Base-by-base conservation (phyloP, 2,888 invertebrate species). In the Apamea crenata region DNA sequence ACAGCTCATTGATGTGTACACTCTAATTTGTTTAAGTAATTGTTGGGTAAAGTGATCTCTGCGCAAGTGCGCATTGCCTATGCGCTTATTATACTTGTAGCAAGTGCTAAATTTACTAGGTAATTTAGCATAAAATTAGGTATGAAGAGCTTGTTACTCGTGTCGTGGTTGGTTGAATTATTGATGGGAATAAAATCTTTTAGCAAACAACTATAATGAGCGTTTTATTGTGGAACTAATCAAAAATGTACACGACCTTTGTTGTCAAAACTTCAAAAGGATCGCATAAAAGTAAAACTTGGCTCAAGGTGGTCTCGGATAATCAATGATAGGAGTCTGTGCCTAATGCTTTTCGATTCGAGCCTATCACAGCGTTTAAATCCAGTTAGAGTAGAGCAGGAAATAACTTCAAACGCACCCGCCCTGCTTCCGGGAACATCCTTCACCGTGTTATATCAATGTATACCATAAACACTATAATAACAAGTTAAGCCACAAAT, bases 401-500 rank as follows among this genome's bases (percentile, higher is more conserved):
- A 78, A 81, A 77, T 53, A 53, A 80, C 73, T 80, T 82, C 80
- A 79, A 80, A 69, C 7, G 29, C n/a, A 14, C n/a, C 80, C 84
- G 63, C 44, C n/a, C 3, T 10, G 81, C 81, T 84, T 79, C 84
- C 83, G 74, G 74, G 50, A n/a, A 61, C 82, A 40, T 72, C 66
- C 75, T 74, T 50, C 66, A 66, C 65, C 12, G 25, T 66, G 78
- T 72, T 79, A 67, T 80, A 84, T 87, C 77, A 78, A 71, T 73
- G 69, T 76, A 44, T n/a, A 78, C 73, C 80, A 77, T 84, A 86
- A 87, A 88, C 81, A 87, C 53, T 76, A 76, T 83, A 82, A 78
- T 74, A 80, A 73, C 75, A 73, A 76, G 88, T 82, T 84, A 89
- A 88, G 76, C 79, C 81, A 79, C 83, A 82, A 82, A 86, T 83